A percentile compares a stretch with the other conserved stretches of the same genome.
phyloP scores from a whole-genome alignment of 1,140 invertebrate genomes.

The Calephelis nemesis region DNA sequence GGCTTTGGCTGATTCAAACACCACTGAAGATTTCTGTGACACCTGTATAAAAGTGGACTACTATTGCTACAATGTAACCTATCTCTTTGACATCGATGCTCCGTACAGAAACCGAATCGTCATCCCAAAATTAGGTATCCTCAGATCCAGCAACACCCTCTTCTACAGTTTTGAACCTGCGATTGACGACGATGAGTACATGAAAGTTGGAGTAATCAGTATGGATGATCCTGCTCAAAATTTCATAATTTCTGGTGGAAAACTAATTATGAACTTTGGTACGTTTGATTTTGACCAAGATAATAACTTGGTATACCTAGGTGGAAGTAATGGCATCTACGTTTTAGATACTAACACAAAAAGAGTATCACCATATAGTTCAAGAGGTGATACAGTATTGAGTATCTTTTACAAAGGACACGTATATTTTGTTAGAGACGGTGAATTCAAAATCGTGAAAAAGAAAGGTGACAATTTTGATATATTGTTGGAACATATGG shows the following conservation, averaged over 20 bases:
- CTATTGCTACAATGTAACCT: constrained; percentile 53
- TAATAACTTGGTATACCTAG: constrained; percentile 54
- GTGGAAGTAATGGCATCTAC: constrained; percentile 57
- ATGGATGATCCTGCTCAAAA: constrained; percentile 40
- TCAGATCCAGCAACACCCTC: constrained; percentile 47
- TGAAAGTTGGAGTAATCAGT: constrained; percentile 57
- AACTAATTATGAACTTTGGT: constrained; percentile 56
- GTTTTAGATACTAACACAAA: constrained; percentile 43
- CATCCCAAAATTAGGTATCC: constrained; percentile 53
- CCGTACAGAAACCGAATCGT: constrained; percentile 53
- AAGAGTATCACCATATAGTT: constrained; percentile 48
- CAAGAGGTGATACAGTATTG: constrained; percentile 50
- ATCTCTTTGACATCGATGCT: constrained; percentile 56
- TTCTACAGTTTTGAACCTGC: constrained; percentile 61
- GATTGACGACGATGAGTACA: constrained; percentile 58
- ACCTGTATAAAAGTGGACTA: constrained; percentile 49
- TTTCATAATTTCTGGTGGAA: constrained; percentile 43
- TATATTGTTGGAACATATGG: constrained; percentile 39
- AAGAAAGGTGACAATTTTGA: constrained; percentile 60
- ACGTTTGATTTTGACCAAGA: constrained; percentile 62
- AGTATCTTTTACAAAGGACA: constrained; percentile 58
- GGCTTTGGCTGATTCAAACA: constrained; percentile 16
- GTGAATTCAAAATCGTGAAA: constrained; percentile 48
- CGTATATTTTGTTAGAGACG: constrained; percentile 52
- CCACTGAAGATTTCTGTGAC: constrained; percentile 29